Conservation (phyloP, 2,797 vertebrate genomes). For the Tadarida brasiliensis region DNA sequence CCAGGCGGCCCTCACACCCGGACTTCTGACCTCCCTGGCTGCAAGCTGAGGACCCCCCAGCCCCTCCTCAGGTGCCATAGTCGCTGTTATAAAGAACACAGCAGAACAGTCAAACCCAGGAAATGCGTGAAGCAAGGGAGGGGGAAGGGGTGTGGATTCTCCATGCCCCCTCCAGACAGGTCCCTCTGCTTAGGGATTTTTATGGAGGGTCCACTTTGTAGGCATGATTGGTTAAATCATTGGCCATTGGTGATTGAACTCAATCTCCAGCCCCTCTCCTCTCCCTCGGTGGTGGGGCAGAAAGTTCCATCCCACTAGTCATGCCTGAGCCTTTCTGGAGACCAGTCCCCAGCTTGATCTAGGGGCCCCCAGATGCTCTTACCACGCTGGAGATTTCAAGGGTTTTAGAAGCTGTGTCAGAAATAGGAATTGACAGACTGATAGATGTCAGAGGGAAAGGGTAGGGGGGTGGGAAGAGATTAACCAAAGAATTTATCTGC, state of each 20-base stretch:
- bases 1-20: too few relatives aligned
- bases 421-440: not conserved
- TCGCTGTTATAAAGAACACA: not conserved
- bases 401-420: not conserved
- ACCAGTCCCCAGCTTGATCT: not conserved
- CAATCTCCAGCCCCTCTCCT: not conserved
- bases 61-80: too few relatives aligned
- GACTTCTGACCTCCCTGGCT: not conserved
- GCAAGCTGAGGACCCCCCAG: accelerated
- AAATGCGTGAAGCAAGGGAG: accelerated
- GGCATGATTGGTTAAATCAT: not conserved
- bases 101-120: too few relatives aligned
- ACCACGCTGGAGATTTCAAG: not conserved
- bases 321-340: not conserved
- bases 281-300: not conserved
- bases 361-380: not conserved
- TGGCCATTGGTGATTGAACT: not conserved
- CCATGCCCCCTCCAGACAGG: accelerated
- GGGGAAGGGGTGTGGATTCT: not conserved
- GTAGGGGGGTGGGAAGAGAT: too few relatives aligned
- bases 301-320: too few relatives aligned
- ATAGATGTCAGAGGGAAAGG: too few relatives aligned
- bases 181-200: not conserved
- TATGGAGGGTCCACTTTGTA: not conserved
- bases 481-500: too few relatives aligned